Conservation (phyloP, 2,888 invertebrate genomes). For the Galerucella pusilla region DNA sequence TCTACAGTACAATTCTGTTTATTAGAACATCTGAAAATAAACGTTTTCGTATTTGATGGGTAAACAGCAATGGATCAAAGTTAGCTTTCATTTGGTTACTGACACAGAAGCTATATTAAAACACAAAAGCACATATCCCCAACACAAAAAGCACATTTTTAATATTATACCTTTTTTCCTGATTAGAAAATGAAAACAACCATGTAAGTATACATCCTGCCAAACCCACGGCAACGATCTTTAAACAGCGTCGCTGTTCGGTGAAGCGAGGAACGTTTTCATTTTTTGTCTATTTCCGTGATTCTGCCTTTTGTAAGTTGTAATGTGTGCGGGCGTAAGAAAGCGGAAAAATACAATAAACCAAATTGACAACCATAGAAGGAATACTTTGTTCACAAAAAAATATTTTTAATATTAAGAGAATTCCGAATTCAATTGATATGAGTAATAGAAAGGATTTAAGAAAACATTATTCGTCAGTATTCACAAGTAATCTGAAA, state of each 20-base stretch:
- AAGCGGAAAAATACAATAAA: no score
- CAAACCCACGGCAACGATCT: neutral
- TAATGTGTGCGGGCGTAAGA: no score
- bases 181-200: neutral
- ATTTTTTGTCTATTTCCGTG: neutral
- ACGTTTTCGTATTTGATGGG: constrained; percentile 29
- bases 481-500: neutral
- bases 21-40: constrained; percentile 63
- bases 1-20: constrained; percentile 58
- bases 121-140: constrained; percentile 17
- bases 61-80: constrained; percentile 18
- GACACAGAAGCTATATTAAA: constrained; percentile 35
- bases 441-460: no score
- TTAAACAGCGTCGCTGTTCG: neutral
- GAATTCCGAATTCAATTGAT: no score
- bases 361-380: no score
- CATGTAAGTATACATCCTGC: neutral
- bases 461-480: neutral
- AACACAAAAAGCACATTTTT: constrained; percentile 4
- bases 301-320: neutral
- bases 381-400: no score
- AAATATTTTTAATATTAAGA: no score
- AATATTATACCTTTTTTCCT: neutral
- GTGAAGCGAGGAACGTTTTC: no score
- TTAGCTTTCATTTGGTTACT: constrained; percentile 27